Evolutionary conservation across 2,113 vertebrate genomes (phyloP).

Genomic region (Suricata suricatta): DNA sequence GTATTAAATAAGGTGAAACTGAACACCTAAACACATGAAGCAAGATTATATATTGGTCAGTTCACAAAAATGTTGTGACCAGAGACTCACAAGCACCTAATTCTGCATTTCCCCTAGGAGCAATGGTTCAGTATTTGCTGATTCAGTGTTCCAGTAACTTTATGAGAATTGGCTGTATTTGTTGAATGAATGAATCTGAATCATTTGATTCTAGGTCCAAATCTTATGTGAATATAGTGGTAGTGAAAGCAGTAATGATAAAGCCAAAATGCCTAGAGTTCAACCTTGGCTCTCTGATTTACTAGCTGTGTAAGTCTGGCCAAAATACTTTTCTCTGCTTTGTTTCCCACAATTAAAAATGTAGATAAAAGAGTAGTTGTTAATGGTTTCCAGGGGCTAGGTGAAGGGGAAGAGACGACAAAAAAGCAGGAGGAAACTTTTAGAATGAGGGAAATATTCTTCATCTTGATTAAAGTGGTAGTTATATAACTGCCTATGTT

Average conservation of each 20-base stretch:
- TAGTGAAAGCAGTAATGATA: background rate
- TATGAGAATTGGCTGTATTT: background rate
- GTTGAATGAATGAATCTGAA: background rate
- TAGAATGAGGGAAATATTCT: constrained; percentile 8
- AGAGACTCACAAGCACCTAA: background rate
- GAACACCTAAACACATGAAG: background rate
- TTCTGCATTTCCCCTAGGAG: background rate
- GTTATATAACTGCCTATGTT: background rate
- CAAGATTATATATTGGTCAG: background rate
- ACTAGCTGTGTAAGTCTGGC: background rate
- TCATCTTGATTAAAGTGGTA: background rate
- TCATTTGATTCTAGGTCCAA: constrained; percentile 23
- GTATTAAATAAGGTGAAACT: background rate
- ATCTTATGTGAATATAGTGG: background rate
- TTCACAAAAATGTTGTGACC: background rate
- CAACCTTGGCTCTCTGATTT: background rate
- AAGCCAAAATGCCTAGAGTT: background rate
- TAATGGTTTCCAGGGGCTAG: background rate
- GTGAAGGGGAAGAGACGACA: background rate
- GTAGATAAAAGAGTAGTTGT: background rate
- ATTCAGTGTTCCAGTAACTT: background rate
- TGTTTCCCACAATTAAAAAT: constrained; percentile 25
- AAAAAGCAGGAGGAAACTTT: background rate
- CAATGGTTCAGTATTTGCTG: background rate
- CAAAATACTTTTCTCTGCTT: background rate